A percentile compares a stretch with the other conserved stretches of the same genome.
phyloP scores from a whole-genome alignment of 2,888 invertebrate genomes.

The Drosophila mulleri region DNA sequence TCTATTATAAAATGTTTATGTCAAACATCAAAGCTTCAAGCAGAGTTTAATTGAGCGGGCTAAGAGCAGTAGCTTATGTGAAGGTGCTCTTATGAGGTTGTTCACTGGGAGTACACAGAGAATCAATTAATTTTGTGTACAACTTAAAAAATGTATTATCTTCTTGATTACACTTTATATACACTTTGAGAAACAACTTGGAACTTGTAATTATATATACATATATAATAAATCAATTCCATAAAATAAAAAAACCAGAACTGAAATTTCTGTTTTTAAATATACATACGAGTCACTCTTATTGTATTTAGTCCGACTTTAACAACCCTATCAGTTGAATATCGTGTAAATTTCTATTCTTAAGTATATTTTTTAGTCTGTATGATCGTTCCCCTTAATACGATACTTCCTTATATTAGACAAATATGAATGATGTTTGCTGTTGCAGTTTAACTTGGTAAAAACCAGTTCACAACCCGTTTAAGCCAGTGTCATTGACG shows the following conservation, averaged over 20 bases:
- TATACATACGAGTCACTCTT: too few species aligned
- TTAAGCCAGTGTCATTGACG: constrained; percentile 56
- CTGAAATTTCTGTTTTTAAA: too few species aligned
- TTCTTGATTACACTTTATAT: not conserved
- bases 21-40: not conserved
- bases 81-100: constrained; percentile 23
- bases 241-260: too few species aligned
- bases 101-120: not conserved
- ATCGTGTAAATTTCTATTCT: not conserved
- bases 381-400: not conserved
- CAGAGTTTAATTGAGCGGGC: not conserved
- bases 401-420: constrained; percentile 5
- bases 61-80: not conserved
- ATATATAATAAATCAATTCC: too few species aligned
- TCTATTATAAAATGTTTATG: not conserved
- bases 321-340: not conserved
- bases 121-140: constrained; percentile 6
- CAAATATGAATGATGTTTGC: constrained; percentile 22
- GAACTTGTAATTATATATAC: too few species aligned
- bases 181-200: not conserved
- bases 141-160: not conserved
- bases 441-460: constrained; percentile 39
- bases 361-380: not conserved
- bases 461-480: constrained; percentile 66
- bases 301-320: too few species aligned